phyloP scores from a whole-genome alignment of 2,797 vertebrate genomes.

The Phoxinus dragarum region DNA sequence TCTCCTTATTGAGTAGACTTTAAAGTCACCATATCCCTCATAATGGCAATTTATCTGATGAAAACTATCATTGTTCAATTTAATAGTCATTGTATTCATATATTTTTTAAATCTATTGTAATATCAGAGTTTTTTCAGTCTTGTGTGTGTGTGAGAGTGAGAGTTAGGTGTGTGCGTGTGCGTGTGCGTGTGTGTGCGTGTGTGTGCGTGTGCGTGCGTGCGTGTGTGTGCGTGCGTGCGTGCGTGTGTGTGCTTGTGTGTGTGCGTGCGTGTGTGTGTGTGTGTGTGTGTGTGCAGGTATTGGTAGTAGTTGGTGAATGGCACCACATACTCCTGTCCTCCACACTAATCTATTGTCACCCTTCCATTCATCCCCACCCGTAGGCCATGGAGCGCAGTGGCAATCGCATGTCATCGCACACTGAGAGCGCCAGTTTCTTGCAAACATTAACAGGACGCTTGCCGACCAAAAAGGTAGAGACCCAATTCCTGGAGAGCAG shows the following conservation, averaged over 20 bases:
- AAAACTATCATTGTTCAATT: not conserved
- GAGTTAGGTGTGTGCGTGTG: not conserved
- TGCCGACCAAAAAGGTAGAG: constrained; percentile 99
- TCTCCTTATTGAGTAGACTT: not conserved
- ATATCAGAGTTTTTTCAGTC: constrained; percentile 32
- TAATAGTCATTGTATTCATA: not conserved
- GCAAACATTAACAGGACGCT: constrained; percentile 99
- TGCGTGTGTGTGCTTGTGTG: constrained; percentile 30
- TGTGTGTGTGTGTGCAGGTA: constrained; percentile 59
- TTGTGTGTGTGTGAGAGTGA: constrained; percentile 60
- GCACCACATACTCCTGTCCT: constrained; percentile 72
- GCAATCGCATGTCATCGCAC: constrained; percentile 99
- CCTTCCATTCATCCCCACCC: constrained; percentile 96
- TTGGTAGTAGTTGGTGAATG: constrained; percentile 68
- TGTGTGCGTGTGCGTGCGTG: constrained; percentile 26
- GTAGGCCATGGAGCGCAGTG: constrained; percentile 99
- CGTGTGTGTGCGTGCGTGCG: constrained; percentile 48
- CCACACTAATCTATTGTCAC: constrained; percentile 92
- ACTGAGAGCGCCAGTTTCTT: constrained; percentile 99
- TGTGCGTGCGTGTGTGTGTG: constrained; percentile 40
- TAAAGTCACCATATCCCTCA: not conserved
- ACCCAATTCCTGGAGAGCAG: constrained; percentile 78
- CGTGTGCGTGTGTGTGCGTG: constrained; percentile 29
- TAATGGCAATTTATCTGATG: not conserved
- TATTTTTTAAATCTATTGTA: not conserved